These are phyloP conservation scores for Apodemia mormo DNA, from an alignment of 2,888 invertebrate genomes.

Conservation along the genomic window DNA sequence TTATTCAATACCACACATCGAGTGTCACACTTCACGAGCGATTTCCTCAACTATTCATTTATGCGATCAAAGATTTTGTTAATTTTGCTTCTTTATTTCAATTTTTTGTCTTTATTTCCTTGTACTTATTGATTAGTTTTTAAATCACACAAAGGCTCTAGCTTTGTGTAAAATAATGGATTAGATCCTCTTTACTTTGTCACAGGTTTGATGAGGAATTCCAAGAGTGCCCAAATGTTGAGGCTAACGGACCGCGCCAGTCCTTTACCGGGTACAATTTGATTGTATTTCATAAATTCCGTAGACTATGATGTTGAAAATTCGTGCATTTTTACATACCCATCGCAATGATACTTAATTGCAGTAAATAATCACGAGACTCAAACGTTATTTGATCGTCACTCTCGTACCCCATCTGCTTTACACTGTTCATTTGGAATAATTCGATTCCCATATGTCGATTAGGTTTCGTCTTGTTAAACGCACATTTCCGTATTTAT, in stretches of 20 bases:
- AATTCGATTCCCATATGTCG: background rate
- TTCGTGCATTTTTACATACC: slow-evolving; percentile 53
- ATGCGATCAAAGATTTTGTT: background rate
- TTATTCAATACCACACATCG: slow-evolving; percentile 17
- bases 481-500: slow-evolving; percentile 31
- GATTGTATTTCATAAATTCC: slow-evolving; percentile 62
- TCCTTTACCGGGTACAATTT: slow-evolving; percentile 81
- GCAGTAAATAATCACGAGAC: slow-evolving; percentile 34
- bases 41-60: background rate
- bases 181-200: slow-evolving; percentile 74
- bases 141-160: slow-evolving; percentile 23
- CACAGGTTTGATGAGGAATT: slow-evolving; percentile 84
- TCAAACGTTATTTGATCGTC: slow-evolving; percentile 58
- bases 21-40: slow-evolving; percentile 10
- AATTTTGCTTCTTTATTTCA: slow-evolving; percentile 29
- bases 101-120: slow-evolving; percentile 24
- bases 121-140: slow-evolving; percentile 24
- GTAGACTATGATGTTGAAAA: slow-evolving; percentile 64
- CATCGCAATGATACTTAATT: slow-evolving; percentile 51
- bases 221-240: slow-evolving; percentile 85
- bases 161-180: slow-evolving; percentile 46
- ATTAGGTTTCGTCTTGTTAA: slow-evolving; percentile 38
- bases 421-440: slow-evolving; percentile 13
- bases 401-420: slow-evolving; percentile 35
- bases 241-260: slow-evolving; percentile 84